Base-by-base conservation (phyloP, 2,888 invertebrate species). In the Empis livida region DNA sequence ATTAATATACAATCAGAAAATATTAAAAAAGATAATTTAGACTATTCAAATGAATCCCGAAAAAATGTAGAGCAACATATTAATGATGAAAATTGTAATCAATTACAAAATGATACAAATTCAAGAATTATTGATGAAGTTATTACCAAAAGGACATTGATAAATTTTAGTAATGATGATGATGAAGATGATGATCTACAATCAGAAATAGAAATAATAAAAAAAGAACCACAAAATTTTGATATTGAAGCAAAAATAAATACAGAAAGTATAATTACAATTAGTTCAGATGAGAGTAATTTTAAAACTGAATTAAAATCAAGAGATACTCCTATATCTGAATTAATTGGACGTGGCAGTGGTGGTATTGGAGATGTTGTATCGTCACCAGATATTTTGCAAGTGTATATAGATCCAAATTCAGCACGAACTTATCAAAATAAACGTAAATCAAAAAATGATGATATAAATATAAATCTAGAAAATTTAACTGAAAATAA, bases 381-480 rank as follows among this genome's bases (percentile, higher is more conserved):
- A 16, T 47, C 51, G 10, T 51, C 51, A 9, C 51, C 51, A 10
- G 49, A 51, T 35, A 44, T 49, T 14, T 44, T 51, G 9, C 45
- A 48, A 35, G 44, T 49, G 15, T 42, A 37, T 14, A 31, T 42
- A 32, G 45, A 45, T 43, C 43, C 47, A 27, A 46, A 46, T 42
- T 43, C 46, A n/a, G 45, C 47, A 13, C 32, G 48, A 44, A 51
- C 51, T 14, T 51, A 51, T 43, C 46, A 48, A 40, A 51, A 51
- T 44, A 43, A 42, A 30, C 42, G 48, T 11, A 51, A 49, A 42
- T 16, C 43, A 16, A 42, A 27, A 41, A 16, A 14, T 35, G 13
- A 13, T 40, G 27, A 47, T 38, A 30, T n/a, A 17, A 27, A 20
- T 20, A 20, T 27, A 8, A 5, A 9, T 16, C n/a, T 41, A 17